Evolutionary conservation across 1,140 invertebrate genomes (phyloP).

Genomic region (Cotesia vestalis): DNA sequence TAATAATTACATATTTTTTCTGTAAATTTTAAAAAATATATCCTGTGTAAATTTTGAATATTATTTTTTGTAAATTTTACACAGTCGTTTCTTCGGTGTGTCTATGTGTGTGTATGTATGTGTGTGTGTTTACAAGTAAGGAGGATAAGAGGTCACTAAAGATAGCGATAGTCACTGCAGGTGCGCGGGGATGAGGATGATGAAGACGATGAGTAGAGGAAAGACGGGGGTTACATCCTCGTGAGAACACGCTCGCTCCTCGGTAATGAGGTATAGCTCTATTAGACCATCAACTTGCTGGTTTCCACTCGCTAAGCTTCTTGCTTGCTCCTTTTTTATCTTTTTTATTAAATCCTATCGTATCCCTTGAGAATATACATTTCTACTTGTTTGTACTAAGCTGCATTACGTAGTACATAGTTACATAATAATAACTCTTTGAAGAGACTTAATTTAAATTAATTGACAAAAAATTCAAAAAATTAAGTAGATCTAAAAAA

Average conservation of each 20-base stretch:
- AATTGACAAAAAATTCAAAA: too few species aligned
- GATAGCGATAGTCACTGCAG: neutral
- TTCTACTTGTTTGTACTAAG: neutral
- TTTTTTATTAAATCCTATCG: neutral
- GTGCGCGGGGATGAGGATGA: conserved; percentile 10
- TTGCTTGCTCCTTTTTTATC: neutral
- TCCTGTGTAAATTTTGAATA: too few species aligned
- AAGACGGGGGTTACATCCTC: conserved; percentile 41
- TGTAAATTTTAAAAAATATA: too few species aligned
- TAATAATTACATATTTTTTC: too few species aligned
- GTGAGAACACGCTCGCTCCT: conserved; percentile 52
- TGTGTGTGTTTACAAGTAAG: too few species aligned
- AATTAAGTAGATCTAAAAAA: too few species aligned
- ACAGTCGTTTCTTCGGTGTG: too few species aligned
- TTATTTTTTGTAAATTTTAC: too few species aligned
- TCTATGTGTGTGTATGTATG: too few species aligned
- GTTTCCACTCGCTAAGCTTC: conserved; percentile 19
- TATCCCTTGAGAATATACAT: neutral
- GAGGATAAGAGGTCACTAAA: neutral
- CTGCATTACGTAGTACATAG: too few species aligned
- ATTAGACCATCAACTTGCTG: conserved; percentile 43
- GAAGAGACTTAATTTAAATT: too few species aligned
- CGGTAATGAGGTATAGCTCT: conserved; percentile 54
- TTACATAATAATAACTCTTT: too few species aligned
- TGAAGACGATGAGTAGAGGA: neutral